A percentile compares a stretch with the other conserved stretches of the same genome.
These are phyloP conservation scores for Neostethus bicornis DNA, from an alignment of 2,797 vertebrate genomes.

Conservation along the genomic window DNA sequence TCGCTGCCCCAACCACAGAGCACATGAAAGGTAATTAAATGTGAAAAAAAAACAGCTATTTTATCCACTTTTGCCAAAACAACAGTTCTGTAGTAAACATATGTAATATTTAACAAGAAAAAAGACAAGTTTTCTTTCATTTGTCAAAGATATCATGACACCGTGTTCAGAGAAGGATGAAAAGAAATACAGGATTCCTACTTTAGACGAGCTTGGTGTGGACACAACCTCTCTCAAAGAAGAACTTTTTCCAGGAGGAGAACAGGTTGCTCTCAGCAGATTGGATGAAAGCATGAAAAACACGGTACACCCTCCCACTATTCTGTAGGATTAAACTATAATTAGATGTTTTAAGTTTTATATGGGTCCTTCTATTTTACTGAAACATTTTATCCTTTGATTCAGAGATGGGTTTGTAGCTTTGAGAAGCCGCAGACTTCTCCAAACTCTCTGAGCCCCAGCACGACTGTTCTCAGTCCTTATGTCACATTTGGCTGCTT, in stretches of 20 bases:
- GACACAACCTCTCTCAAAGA: slow-evolving; percentile 48
- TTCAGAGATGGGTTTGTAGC: slow-evolving; percentile 77
- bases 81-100: neutral
- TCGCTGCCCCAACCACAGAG: slow-evolving; percentile 58
- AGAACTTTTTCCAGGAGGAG: slow-evolving; percentile 75
- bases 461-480: slow-evolving; percentile 84
- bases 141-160: slow-evolving; percentile 58
- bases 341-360: neutral
- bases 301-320: slow-evolving; percentile 54
- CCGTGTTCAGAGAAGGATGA: slow-evolving; percentile 54
- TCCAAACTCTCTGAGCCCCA: slow-evolving; percentile 80
- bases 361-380: neutral
- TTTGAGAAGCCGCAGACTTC: slow-evolving; percentile 83
- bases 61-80: neutral
- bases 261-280: slow-evolving; percentile 74
- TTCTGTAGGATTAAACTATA: neutral
- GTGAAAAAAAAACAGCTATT: neutral
- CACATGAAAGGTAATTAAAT: slow-evolving; percentile 70
- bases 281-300: slow-evolving; percentile 73
- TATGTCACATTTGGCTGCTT: slow-evolving; percentile 81
- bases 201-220: slow-evolving; percentile 69
- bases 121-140: neutral
- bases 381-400: neutral
- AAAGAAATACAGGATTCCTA: slow-evolving; percentile 57
- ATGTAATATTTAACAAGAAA: neutral